Base-by-base conservation (phyloP, 2,113 vertebrate genomes). In the Sebastes fasciatus region DNA sequence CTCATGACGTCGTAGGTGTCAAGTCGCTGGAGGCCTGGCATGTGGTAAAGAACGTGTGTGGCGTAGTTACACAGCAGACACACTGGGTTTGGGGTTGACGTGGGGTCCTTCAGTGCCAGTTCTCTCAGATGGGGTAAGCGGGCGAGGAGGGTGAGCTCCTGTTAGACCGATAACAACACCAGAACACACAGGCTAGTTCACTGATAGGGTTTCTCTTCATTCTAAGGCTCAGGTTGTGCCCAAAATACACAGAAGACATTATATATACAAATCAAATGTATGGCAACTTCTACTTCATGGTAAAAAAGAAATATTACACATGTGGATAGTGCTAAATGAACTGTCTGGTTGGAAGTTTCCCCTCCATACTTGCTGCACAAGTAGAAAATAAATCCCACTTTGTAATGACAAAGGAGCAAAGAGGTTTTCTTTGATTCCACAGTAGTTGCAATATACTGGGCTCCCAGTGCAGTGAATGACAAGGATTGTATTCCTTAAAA, bases 21-120 rank as follows among this genome's bases (percentile, higher is more conserved):
- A 3, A 98, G 95, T 65, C 89, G 93, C 89, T 95, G 94, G 67
- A 98, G 96, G 46, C 67, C 78, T 19, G 97, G 97, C 81, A 97
- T 89, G 88, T 98, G 97, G 90, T 97, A 97, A 2, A 98, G 91
- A 6, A 98, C 79, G 16, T 98, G 97, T 26, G 94, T 97, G 65
- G 94, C 93, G 66, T 97, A 98, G 94, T 98, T 97, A 85, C 91
- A 96, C 77, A 97, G 95, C 69, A 96, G 91, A 90, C 97, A 97
- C 69, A 98, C 95, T 1, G 96, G 97, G 87, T 97, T 98, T 49
- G 96, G 86, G 40, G 89, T 85, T 48, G 96, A 97, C 4, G 93
- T 96, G 52, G 95, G 96, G 88, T 98, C 97, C 71, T 95, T 96
- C 74, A 98, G 94, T 5, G 93, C 89, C 21, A 98, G 93, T 63